These are phyloP conservation scores for Blastomussa wellsi DNA, from an alignment of 92 coral and sea anemone species.

Conservation along the genomic window DNA sequence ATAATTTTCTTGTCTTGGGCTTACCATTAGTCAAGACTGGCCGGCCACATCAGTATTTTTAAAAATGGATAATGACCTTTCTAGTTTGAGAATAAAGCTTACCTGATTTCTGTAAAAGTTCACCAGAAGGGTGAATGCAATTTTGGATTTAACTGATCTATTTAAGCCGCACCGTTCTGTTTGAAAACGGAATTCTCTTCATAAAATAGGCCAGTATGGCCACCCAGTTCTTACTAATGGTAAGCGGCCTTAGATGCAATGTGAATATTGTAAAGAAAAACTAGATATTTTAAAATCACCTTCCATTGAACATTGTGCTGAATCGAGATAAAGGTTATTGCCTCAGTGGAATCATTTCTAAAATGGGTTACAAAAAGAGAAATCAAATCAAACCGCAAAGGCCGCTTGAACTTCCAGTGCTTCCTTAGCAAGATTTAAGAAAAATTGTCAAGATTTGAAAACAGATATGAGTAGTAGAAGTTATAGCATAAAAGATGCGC, in stretches of 20 bases:
- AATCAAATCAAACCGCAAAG: not conserved
- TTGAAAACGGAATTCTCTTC: too few relatives aligned
- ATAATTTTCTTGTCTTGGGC: not conserved
- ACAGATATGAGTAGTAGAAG: not conserved
- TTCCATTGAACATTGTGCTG: not conserved
- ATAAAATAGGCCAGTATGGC: too few relatives aligned
- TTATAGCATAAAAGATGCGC: not conserved
- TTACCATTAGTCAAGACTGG: too few relatives aligned
- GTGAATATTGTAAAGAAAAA: not conserved
- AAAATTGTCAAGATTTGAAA: not conserved
- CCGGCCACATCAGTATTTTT: too few relatives aligned
- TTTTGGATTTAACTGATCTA: too few relatives aligned
- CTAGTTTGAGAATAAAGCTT: too few relatives aligned
- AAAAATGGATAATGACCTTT: too few relatives aligned
- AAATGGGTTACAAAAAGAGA: not conserved
- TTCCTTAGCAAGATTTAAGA: not conserved
- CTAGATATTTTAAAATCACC: not conserved
- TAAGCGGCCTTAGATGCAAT: too few relatives aligned
- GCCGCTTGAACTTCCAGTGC: not conserved
- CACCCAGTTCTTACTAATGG: too few relatives aligned
- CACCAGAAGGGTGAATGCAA: too few relatives aligned
- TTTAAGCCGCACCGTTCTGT: too few relatives aligned
- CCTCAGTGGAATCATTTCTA: not conserved
- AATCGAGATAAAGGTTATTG: not conserved
- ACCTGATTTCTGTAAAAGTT: too few relatives aligned